Evolutionary conservation across 92 coral and sea anemone genomes (phyloP), one percentile per base, ranked within the genome.

Genomic region (Montipora capitata): DNA sequence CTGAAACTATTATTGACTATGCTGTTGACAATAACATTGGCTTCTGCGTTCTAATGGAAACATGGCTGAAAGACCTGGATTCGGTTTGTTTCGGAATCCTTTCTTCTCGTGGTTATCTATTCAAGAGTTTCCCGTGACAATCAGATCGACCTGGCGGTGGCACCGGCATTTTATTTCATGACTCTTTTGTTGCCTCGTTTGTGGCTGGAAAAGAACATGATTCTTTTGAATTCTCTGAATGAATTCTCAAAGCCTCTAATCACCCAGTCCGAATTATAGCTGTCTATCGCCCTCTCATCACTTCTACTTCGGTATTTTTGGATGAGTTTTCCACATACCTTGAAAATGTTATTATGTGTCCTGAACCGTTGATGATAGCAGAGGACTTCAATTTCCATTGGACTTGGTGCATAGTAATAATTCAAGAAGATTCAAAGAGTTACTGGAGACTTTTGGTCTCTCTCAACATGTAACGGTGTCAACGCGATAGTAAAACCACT

Each of bases 201-300:
- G 27, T 64, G 40, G 65, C 17, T 42, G 77, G 86, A 18, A 73
- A 73, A 73, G 86, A 81, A 58, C 41, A 68, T 70, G 76, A 68
- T 11, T 81, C 86, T 13, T 81, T 81, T 49, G 77, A 81, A 81
- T 81, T 58, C 51, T 81, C 66, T 8, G 86, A 81, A 48, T 68
- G 77, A 66, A 68, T 68, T 45, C 67, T 81, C 4, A 68, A 35
- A 40, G 27, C 41, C 4, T 39, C 71, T 15, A 16, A 78, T 61
- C 15, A 52, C 39, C 35, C 72, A 18, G 4, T 78, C 49, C 67
- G 52, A 15, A 43, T 78, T 15, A 51, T 78, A 59, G 83, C 83
- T 78, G 72, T 78, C 40, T 59, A 78, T 39, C 72, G 71, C 9
- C 83, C 83, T 41, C 83, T 72, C 11, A 59, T 51, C 52, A 59